Base-by-base conservation (phyloP, 2,888 invertebrate genomes). In the Drosophila mettleri region DNA sequence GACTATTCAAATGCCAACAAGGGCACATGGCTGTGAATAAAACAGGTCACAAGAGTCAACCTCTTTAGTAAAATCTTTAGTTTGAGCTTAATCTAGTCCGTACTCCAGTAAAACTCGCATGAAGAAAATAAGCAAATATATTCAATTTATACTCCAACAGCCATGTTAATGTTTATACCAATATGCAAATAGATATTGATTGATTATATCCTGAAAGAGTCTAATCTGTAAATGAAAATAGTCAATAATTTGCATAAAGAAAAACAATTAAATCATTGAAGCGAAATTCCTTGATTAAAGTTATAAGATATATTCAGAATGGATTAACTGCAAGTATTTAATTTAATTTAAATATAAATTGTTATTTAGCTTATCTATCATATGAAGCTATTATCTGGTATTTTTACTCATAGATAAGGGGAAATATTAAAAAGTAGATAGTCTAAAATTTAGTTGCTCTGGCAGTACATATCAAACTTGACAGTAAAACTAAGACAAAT, bases 11-110 rank as follows among this genome's bases (percentile, higher is more conserved):
- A 74, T 36, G 63, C 52, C 16, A 51, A 51, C 31, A 87, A 84
- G 39, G 86, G 88, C 22, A 86, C 83, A 20, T 84, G 84, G 84
- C 59, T 84, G 38, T 84, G 59, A 77, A 4, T n/a, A 2, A 12
- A 22, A 1, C 7, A 14, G 14, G 24, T 3, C 7, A n/a, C 14
- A 16, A 24, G 22, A 22, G 2, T 38, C 10, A 24, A 2, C 0
- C 41, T 34, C 27, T 41, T 18, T 22, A 62, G 38, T 41, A 4
- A 6, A 1, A 54, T 4, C 16, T 39, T 18, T 6, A 29, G 38
- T 2, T n/a, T 54, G 16, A 20, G n/a, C 14, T 22, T 12, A 34
- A 48, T 33, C 43, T 45, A 51, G 55, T 45, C 45, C 36, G 22
- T 39, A 14, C 29, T 38, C 6, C 14, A 18, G 24, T 18, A 9